Base-by-base conservation (phyloP, 1,140 invertebrate species). In the Dendroctonus valens region DNA sequence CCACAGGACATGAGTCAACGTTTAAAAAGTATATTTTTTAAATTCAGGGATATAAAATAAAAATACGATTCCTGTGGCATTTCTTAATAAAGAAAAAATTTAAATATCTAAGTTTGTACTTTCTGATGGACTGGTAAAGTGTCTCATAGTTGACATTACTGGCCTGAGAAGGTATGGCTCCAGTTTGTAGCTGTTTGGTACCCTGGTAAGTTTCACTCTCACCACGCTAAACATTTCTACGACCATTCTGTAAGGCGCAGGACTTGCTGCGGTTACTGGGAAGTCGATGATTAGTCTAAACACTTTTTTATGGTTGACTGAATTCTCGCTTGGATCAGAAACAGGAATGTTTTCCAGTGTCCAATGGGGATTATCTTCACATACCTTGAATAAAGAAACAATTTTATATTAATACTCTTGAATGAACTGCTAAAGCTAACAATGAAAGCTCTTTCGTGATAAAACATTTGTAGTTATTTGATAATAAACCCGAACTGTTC, bases 181-280 rank as follows among this genome's bases (percentile, higher is more conserved):
- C 55, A 76, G 67, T 60, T 70, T 72, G 15, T 72, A 69, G 4
- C 64, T 68, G 49, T 74, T 73, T 2, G 42, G 40, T 44, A 72
- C 68, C 37, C 70, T 66, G 38, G 50, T 61, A 42, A 76, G 63
- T 49, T 55, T 52, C 8, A 76, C 69, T 65, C 69, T 73, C 0
- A 76, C 69, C 7, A 67, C 41, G 26, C 42, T 57, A 44, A 75
- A 74, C 54, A 74, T 69, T 60, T 73, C 69, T 9, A 75, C 68
- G 9, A 72, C 55, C 9, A 69, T 58, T 14, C 38, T 59, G 37
- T 38, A n/a, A 9, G 5, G 9, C 50, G 62, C 50, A 4, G 58
- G 57, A 12, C 41, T 57, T 41, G 41, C 26, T 26, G 53, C 51
- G 6, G 64, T 71, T 58, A 60, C 15, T 38, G 72, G 72, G 65